Evolutionary conservation across 2,888 invertebrate species (phyloP).

Genomic region (Balanococcus diminutus): DNA sequence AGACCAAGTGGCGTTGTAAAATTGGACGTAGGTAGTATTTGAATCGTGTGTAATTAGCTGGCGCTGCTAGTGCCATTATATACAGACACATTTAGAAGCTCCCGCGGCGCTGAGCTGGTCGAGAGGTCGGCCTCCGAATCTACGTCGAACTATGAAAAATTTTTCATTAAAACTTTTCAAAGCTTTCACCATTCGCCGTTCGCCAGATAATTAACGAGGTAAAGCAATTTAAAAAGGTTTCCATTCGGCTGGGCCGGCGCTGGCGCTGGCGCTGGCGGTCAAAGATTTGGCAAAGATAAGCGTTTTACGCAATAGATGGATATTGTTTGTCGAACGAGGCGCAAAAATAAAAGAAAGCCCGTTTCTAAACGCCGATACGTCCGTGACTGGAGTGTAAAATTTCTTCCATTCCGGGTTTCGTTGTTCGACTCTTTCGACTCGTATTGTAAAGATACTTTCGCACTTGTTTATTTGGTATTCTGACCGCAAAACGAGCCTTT

Average conservation of each 20-base stretch:
- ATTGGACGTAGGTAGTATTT: neutral
- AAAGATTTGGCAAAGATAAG: constrained; percentile 50
- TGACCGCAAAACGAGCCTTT: constrained; percentile 49
- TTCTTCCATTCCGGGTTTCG: neutral
- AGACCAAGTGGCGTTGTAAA: neutral
- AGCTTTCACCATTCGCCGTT: constrained; percentile 38
- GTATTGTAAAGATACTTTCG: constrained; percentile 42
- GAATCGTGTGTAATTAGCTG: neutral
- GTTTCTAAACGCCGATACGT: constrained; percentile 48
- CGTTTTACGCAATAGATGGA: constrained; percentile 44
- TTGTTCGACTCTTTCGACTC: neutral
- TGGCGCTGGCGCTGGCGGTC: neutral
- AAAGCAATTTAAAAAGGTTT: constrained; percentile 23
- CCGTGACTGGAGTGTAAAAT: constrained; percentile 48
- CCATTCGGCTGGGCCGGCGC: neutral
- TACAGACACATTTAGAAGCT: neutral
- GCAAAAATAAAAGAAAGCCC: constrained; percentile 43
- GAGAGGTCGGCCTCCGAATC: neutral
- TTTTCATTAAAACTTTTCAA: constrained; percentile 34
- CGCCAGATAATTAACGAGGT: constrained; percentile 34
- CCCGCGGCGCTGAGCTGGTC: too few species aligned
- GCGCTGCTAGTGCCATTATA: neutral
- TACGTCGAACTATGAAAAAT: constrained; percentile 1
- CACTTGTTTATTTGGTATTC: constrained; percentile 47
- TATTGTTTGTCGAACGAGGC: constrained; percentile 49